Base-by-base conservation (phyloP, 2,888 invertebrate genomes). In the Aporophyla lueneburgensis region DNA sequence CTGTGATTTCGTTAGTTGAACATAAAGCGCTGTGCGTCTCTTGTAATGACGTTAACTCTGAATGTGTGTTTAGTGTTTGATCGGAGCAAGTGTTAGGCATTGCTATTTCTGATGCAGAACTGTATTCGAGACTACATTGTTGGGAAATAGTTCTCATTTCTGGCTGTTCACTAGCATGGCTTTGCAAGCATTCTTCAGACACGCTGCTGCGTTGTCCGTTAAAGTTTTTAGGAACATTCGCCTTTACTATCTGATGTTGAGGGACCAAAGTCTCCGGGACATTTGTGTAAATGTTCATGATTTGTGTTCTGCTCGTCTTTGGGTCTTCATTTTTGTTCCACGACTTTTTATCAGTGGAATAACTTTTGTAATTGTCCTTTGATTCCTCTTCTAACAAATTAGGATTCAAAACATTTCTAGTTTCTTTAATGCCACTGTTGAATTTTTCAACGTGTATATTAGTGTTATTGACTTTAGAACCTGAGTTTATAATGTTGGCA, bases 381-480 rank as follows among this genome's bases (percentile, higher is more conserved):
- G 97, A 96, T 59, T 97, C 97, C 67, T 98, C 97, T 43, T 95
- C 96, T 6, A 98, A 92, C 76, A 98, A 97, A 89, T 98, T 98
- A 0, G 97, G 97, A 90, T 98, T 98, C 19, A 96, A 92, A 4
- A 90, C 91, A 68, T 97, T 97, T 72, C 97, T 97, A 0, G 96
- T 94, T 83, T 97, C 97, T 85, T 97, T 97, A 0, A 97, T 96
- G 0, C 97, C 97, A 83, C 96, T 97, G 76, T 94, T 95, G 0
- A 94, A 92, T 80, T 97, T 93, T 87, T 98, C 98, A 0, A 98
- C 97, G 88, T 98, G 98, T 82, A 98, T 97, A 91, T 98, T 98
- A 0, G 98, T 98, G 83, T 98, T 98, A 90, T 98, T 98, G 0
- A 98, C 97, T 95, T 98, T 98, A 4, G 98, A 97, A 58, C 98